phyloP scores from a whole-genome alignment of 2,888 invertebrate species.

The Morinoia aosen region DNA sequence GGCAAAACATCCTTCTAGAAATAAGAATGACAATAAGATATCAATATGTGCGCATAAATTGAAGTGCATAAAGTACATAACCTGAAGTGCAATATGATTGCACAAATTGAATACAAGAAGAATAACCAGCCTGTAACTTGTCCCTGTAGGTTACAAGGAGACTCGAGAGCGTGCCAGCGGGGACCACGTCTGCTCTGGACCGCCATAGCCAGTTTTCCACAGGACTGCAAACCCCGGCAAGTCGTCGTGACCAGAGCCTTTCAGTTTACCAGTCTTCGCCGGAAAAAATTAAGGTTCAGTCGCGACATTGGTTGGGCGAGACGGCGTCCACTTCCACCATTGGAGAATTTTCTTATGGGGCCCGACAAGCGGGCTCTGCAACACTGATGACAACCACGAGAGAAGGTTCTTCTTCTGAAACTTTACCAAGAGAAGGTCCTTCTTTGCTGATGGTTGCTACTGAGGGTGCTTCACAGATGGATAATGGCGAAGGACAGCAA shows the following conservation, averaged over 20 bases:
- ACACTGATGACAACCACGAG: neutral
- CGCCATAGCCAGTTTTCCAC: neutral
- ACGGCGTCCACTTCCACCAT: neutral
- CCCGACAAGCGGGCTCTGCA: neutral
- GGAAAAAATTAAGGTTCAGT: neutral
- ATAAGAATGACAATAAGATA: neutral
- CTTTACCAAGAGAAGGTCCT: neutral
- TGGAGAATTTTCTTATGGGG: neutral
- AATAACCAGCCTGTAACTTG: conserved; percentile 47
- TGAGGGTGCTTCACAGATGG: neutral
- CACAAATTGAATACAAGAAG: neutral
- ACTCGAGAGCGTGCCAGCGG: neutral
- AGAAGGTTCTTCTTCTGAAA: neutral
- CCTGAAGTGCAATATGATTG: neutral
- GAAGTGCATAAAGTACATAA: neutral
- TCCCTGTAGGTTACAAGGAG: conserved; percentile 36
- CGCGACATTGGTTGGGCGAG: neutral
- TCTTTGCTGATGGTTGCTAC: neutral
- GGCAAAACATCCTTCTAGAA: neutral
- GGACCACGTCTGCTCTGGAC: neutral
- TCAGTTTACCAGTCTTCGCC: neutral
- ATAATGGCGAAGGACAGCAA: neutral
- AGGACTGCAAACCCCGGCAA: neutral
- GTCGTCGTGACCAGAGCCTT: neutral
- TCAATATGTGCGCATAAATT: no score